Evolutionary conservation across 2,113 vertebrate species (phyloP).

Genomic region (Pandion haliaetus): DNA sequence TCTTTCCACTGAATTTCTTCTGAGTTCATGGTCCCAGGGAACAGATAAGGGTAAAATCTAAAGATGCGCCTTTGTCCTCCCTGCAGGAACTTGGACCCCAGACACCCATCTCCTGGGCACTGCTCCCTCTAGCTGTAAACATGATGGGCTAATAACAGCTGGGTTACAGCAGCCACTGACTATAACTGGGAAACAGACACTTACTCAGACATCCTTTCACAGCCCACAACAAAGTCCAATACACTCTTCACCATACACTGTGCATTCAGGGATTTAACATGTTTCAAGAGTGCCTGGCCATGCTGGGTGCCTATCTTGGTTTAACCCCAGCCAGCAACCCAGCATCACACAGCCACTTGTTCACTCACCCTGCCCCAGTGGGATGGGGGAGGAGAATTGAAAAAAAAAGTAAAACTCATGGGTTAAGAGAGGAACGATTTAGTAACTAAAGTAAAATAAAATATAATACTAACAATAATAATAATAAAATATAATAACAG

Average conservation of each 20-base stretch:
- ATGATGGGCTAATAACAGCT: background rate
- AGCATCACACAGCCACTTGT: too few relatives aligned
- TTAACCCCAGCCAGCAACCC: too few relatives aligned
- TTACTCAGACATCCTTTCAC: background rate
- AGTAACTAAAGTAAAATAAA: too few relatives aligned
- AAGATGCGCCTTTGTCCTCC: background rate
- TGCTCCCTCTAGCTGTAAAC: background rate
- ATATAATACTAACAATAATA: too few relatives aligned
- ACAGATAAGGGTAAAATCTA: background rate
- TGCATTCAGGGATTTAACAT: rapidly evolving
- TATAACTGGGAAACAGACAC: background rate
- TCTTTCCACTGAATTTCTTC: background rate
- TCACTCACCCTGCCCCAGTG: too few relatives aligned
- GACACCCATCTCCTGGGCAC: background rate
- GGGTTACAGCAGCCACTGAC: background rate
- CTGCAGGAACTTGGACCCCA: background rate
- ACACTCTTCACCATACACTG: rapidly evolving
- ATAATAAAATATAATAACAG: too few relatives aligned
- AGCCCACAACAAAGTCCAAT: background rate
- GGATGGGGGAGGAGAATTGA: too few relatives aligned
- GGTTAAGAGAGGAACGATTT: too few relatives aligned
- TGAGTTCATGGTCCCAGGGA: background rate
- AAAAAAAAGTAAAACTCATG: too few relatives aligned
- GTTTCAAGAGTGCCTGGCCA: background rate
- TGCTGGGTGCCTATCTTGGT: background rate